These are phyloP conservation scores for Achlya flavicornis DNA, from an alignment of 2,888 invertebrate species.

Conservation along the genomic window DNA sequence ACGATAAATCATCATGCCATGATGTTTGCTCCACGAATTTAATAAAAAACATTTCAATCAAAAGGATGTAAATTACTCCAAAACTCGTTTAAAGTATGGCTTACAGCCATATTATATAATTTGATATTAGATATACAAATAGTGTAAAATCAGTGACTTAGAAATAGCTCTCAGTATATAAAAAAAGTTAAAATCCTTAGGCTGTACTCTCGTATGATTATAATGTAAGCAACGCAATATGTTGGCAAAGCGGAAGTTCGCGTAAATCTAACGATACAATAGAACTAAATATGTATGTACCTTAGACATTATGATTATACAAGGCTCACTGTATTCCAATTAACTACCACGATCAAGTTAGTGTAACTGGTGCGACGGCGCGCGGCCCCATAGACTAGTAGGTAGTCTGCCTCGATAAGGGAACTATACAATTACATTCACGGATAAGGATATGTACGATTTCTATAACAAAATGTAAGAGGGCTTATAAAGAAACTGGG, in stretches of 20 bases:
- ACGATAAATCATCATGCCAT: conserved; percentile 76
- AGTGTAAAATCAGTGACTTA: conserved; percentile 81
- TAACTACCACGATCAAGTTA: conserved; percentile 62
- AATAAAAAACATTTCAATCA: conserved; percentile 71
- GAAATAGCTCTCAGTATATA: conserved; percentile 83
- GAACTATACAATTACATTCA: conserved; percentile 68
- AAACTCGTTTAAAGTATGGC: conserved; percentile 73
- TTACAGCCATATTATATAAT: conserved; percentile 63
- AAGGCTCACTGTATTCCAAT: conserved; percentile 75
- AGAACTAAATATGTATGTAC: conserved; percentile 82
- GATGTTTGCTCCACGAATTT: conserved; percentile 72
- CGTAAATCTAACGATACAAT: conserved; percentile 82
- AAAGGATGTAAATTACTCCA: conserved; percentile 81
- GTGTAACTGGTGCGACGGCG: conserved; percentile 49
- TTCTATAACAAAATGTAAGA: conserved; percentile 65
- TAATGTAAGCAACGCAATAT: conserved; percentile 82
- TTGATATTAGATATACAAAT: conserved; percentile 71
- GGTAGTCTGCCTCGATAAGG: conserved; percentile 53
- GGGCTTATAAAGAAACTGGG: conserved; percentile 52
- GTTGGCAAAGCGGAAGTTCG: conserved; percentile 83
- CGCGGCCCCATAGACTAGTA: conserved; percentile 54
- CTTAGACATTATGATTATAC: conserved; percentile 81
- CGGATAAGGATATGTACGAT: conserved; percentile 80
- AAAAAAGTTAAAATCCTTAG: conserved; percentile 83
- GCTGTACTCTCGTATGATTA: conserved; percentile 83